Evolutionary conservation across 1,140 invertebrate species (phyloP).

Genomic region (Anthonomus grandis): DNA sequence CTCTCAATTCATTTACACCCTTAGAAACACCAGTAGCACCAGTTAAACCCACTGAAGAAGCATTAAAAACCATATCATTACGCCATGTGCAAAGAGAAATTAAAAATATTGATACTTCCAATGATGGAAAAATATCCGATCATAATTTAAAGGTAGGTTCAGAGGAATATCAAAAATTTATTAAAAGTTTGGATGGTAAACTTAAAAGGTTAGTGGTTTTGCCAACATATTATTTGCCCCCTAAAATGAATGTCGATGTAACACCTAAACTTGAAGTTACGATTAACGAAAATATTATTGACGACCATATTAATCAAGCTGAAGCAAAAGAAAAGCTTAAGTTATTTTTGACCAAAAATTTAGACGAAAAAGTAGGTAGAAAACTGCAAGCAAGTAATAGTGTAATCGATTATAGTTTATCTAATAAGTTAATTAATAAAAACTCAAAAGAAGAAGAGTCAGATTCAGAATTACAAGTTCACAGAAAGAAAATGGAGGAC

Average conservation of each 20-base stretch:
- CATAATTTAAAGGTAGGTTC: conserved; percentile 35
- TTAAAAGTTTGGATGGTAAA: conserved; percentile 25
- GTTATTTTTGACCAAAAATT: conserved; percentile 2
- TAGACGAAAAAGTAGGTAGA: not conserved
- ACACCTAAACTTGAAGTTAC: conserved; percentile 4
- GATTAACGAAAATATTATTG: conserved; percentile 29
- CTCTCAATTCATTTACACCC: no score
- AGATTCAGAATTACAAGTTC: conserved; percentile 4
- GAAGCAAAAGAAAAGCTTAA: conserved; percentile 29
- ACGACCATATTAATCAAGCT: conserved; percentile 27
- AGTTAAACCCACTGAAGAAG: conserved; percentile 6
- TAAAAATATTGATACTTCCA: conserved; percentile 9
- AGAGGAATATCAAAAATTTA: conserved; percentile 30
- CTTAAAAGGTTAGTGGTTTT: conserved; percentile 14
- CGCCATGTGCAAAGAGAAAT: conserved; percentile 12
- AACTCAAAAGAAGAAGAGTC: not conserved
- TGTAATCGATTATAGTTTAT: conserved; percentile 4
- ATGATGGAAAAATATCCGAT: conserved; percentile 15
- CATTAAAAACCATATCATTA: conserved; percentile 15
- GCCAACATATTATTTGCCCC: conserved; percentile 1
- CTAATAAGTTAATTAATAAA: not conserved
- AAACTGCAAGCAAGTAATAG: not conserved
- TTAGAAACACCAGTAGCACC: not conserved
- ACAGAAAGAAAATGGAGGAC: conserved; percentile 23
- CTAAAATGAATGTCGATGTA: not conserved